A percentile compares a stretch with the other conserved stretches of the same genome.
Evolutionary conservation across 2,113 vertebrate genomes (phyloP).

Genomic region (Apeltes quadracus): DNA sequence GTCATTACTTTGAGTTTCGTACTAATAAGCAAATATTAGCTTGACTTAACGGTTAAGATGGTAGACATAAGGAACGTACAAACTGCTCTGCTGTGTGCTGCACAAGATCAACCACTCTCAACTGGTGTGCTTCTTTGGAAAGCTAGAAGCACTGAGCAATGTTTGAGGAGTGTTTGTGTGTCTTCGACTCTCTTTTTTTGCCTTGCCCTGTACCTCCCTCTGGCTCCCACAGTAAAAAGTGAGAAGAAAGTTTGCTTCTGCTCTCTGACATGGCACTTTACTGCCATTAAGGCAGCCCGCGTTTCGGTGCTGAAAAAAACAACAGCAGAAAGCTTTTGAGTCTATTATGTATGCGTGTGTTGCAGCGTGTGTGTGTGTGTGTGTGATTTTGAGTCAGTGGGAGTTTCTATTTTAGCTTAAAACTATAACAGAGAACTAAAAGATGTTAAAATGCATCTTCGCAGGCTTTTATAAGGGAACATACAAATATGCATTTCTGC

Average conservation of each 20-base stretch:
- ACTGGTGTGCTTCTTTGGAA: slow-evolving; percentile 59
- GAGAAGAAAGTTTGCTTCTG: slow-evolving; percentile 52
- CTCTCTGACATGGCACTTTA: slow-evolving; percentile 64
- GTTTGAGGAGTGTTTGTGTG: slow-evolving; percentile 13
- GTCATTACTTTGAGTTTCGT: neutral
- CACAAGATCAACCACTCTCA: slow-evolving; percentile 43
- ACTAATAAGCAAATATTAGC: neutral
- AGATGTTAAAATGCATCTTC: neutral
- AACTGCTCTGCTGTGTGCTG: slow-evolving; percentile 18
- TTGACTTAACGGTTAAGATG: neutral
- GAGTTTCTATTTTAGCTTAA: slow-evolving; percentile 34
- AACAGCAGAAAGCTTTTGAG: slow-evolving; percentile 69
- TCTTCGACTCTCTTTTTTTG: slow-evolving; percentile 44
- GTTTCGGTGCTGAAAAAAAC: slow-evolving; percentile 52
- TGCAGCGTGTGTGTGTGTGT: neutral
- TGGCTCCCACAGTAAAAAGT: slow-evolving; percentile 57
- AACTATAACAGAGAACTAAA: neutral
- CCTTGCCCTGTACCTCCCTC: slow-evolving; percentile 42
- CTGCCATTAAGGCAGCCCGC: slow-evolving; percentile 61
- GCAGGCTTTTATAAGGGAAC: neutral
- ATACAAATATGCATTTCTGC: neutral
- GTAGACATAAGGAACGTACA: neutral
- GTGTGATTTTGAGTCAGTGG: slow-evolving; percentile 42
- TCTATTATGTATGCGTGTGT: slow-evolving; percentile 15
- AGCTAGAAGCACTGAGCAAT: slow-evolving; percentile 64